phyloP scores from a whole-genome alignment of 2,888 invertebrate genomes.

The Venusia cambrica region DNA sequence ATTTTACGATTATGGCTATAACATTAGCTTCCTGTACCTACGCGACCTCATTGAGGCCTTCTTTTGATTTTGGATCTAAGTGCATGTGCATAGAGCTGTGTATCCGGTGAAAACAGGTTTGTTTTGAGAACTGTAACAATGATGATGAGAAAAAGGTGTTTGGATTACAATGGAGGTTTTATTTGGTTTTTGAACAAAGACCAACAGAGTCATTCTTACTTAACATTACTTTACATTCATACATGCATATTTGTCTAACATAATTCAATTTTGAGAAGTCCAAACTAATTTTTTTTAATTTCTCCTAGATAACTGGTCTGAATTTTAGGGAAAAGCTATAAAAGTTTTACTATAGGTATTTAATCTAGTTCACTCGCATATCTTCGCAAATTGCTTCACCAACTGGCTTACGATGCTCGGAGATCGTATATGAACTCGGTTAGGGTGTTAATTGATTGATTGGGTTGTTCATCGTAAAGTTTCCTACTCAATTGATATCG shows the following conservation, averaged over 20 bases:
- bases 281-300: too few relatives aligned
- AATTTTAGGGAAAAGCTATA: too few relatives aligned
- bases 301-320: too few relatives aligned
- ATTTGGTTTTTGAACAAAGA: conserved; percentile 9
- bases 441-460: conserved; percentile 3
- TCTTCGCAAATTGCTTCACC: not conserved
- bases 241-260: too few relatives aligned
- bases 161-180: conserved; percentile 6
- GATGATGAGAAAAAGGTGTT: conserved; percentile 14
- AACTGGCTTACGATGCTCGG: not conserved
- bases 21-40: conserved; percentile 21
- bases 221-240: too few relatives aligned
- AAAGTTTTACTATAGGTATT: too few relatives aligned
- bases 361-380: too few relatives aligned
- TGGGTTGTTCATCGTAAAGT: not conserved
- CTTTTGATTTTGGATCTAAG: conserved; percentile 20
- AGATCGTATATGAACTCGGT: not conserved
- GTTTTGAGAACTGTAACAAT: conserved; percentile 19
- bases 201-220: too few relatives aligned
- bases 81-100: conserved; percentile 15
- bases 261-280: too few relatives aligned
- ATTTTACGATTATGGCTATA: conserved; percentile 31
- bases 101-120: conserved; percentile 18
- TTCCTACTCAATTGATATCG: conserved; percentile 2
- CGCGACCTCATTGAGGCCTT: conserved; percentile 17